Evolutionary conservation across 1,140 invertebrate genomes (phyloP).

Genomic region (Brachionus rubens): DNA sequence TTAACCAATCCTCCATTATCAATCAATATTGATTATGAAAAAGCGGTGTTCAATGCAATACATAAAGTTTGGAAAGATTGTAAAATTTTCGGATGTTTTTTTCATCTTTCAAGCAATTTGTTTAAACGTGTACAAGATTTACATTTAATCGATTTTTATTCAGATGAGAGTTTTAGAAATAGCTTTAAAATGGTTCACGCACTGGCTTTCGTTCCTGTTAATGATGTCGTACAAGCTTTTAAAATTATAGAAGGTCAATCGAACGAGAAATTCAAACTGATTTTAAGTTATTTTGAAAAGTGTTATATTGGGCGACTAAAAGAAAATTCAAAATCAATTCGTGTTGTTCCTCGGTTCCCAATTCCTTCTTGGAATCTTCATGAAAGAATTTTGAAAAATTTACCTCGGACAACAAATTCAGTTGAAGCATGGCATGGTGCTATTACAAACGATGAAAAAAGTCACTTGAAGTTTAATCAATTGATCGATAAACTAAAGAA

Average conservation of each 20-base stretch:
- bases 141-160: no score
- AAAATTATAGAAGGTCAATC: no score
- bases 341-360: background rate
- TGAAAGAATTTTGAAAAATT: background rate
- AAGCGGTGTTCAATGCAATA: background rate
- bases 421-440: no score
- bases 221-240: no score
- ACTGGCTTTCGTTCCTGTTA: no score
- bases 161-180: no score
- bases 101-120: no score
- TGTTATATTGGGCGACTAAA: background rate
- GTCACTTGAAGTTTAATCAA: background rate
- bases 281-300: background rate
- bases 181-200: no score
- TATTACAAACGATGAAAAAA: background rate
- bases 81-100: background rate
- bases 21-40: background rate
- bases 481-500: background rate
- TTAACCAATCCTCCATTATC: background rate
- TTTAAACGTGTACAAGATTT: no score
- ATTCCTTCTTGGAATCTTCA: slow-evolving; percentile 3
- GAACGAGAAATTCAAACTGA: background rate
- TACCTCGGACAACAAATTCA: background rate
- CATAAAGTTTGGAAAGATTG: background rate
- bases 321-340: background rate